A percentile compares a stretch with the other conserved stretches of the same genome.
phyloP scores from a whole-genome alignment of 2,888 invertebrate genomes.

The Leptinotarsa peninsularis region DNA sequence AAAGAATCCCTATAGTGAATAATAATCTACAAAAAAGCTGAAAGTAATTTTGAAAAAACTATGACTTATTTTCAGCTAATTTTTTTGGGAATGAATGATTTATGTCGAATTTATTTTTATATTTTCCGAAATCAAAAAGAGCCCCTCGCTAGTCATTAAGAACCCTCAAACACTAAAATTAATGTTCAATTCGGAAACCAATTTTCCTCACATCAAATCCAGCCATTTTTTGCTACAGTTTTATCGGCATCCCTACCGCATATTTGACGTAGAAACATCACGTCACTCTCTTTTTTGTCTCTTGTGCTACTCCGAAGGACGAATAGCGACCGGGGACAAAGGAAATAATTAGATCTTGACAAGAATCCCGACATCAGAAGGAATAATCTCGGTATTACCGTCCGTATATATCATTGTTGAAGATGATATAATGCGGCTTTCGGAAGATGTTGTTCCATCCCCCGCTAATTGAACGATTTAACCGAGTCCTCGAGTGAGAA shows the following conservation, averaged over 20 bases:
- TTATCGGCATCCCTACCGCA: neutral
- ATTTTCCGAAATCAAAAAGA: no score
- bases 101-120: no score
- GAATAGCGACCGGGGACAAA: conserved; percentile 37
- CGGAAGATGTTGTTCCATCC: conserved; percentile 19
- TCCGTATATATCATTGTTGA: conserved; percentile 40
- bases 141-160: no score
- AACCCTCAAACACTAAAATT: no score
- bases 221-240: neutral
- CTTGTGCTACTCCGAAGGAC: conserved; percentile 33
- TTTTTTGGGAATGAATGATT: no score
- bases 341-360: conserved; percentile 44
- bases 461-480: conserved; percentile 41
- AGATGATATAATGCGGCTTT: conserved; percentile 39
- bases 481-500: conserved; percentile 18
- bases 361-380: conserved; percentile 34
- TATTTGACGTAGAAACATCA: conserved; percentile 23
- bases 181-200: neutral
- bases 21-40: no score
- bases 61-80: no score
- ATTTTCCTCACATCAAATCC: neutral
- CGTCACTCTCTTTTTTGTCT: conserved; percentile 25
- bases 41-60: no score
- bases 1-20: no score
- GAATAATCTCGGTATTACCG: conserved; percentile 34